Evolutionary conservation across 2,797 vertebrate genomes (phyloP).

Genomic region (Siniperca obscura): DNA sequence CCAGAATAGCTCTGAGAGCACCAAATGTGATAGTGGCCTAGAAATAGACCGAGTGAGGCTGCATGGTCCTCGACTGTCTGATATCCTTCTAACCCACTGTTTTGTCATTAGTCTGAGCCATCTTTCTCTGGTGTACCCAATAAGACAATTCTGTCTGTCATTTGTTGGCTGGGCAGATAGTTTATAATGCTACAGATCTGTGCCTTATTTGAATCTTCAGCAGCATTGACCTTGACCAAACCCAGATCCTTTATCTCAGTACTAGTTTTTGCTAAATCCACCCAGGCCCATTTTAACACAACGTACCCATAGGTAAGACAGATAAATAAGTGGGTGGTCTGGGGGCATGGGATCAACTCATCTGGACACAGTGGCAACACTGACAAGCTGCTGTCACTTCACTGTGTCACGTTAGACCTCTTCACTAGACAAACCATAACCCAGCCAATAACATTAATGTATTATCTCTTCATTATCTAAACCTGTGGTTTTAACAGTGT

Average conservation of each 20-base stretch:
- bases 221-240: constrained; percentile 24
- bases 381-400: constrained; percentile 32
- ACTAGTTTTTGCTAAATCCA: background rate
- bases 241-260: constrained; percentile 4
- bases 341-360: constrained; percentile 55
- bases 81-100: constrained; percentile 45
- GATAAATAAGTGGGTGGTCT: constrained; percentile 35
- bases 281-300: background rate
- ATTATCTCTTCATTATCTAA: constrained; percentile 14
- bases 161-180: background rate
- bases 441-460: background rate
- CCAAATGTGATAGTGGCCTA: constrained; percentile 81
- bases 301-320: background rate
- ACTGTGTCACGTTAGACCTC: constrained; percentile 22
- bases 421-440: constrained; percentile 26
- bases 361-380: constrained; percentile 21
- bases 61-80: constrained; percentile 34
- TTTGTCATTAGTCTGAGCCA: constrained; percentile 22
- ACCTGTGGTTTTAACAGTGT: constrained; percentile 3
- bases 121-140: background rate
- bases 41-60: constrained; percentile 80
- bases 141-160: background rate
- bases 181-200: background rate
- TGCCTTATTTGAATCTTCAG: background rate
- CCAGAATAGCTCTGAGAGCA: constrained; percentile 79